Base-by-base conservation (phyloP, 2,888 invertebrate genomes). In the Tyria jacobaeae region DNA sequence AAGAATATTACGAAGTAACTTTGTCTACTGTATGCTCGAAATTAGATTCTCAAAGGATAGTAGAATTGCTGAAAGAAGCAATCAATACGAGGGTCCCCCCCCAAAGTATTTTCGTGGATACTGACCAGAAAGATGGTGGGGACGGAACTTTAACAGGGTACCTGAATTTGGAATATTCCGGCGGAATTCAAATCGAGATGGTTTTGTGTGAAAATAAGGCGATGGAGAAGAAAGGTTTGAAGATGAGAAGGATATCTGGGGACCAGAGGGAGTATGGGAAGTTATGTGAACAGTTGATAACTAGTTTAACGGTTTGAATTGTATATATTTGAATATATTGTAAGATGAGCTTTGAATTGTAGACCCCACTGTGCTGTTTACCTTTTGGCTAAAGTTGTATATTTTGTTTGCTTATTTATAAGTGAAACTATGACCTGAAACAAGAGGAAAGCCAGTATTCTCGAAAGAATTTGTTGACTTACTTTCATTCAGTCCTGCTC, bases 241-340 rank as follows among this genome's bases (percentile, higher is more conserved):
- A 98, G 78, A 95, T 98, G 96, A 92, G 98, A 60, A 93, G 98
- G 81, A 97, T 98, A 78, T 97, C 97, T 0, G 98, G 98, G 6
- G 98, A 98, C 88, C 97, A 97, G 88, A 94, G 96, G 75, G 97
- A 97, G 83, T 98, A 98, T 83, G 97, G 97, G 68, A 97, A 97
- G 87, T 94, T 98, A 47, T 98, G 98, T 88, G 97, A 97, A 84
- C 97, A 98, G 89, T 90, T 98, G 78, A 97, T 98, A 64, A 97
- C 97, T 55, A 97, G 97, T 84, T 96, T 98, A 94, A 97, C 97
- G 62, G 97, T 97, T 84, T 97, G 70, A 64, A 39, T 56, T 52
- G 24, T 53, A 39, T 39, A 53, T 37, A 52, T 35, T 5, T 52
- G 15, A n/a, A 34, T 21, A 34, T 35, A 31, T 27, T 37, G 10